A percentile compares a stretch with the other conserved stretches of the same genome.
Conservation (phyloP, 2,888 invertebrate species). For the Nomada flava region DNA sequence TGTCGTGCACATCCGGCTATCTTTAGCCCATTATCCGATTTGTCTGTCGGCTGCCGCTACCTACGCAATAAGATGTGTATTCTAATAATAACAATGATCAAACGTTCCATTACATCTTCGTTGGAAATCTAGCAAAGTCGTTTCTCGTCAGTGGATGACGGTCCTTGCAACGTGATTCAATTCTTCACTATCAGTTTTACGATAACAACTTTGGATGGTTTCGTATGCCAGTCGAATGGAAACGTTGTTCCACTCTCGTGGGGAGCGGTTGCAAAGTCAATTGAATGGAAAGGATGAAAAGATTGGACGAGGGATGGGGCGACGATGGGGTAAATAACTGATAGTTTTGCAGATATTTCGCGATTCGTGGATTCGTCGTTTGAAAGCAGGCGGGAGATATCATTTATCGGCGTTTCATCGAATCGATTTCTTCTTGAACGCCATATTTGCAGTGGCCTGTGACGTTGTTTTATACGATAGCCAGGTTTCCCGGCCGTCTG, state of each 20-base stretch:
- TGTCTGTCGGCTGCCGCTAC: not conserved
- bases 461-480: conserved; percentile 50
- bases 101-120: not conserved
- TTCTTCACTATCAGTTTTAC: not conserved
- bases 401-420: not conserved
- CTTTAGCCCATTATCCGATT: conserved; percentile 11
- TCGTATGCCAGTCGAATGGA: not conserved
- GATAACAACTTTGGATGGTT: not conserved
- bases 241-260: not conserved
- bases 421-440: conserved; percentile 24
- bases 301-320: not conserved
- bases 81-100: conserved; percentile 7
- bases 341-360: too few relatives aligned
- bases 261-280: not conserved
- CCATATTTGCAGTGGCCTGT: conserved; percentile 27
- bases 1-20: not conserved
- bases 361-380: not conserved
- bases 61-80: not conserved
- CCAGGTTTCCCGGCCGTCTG: conserved; percentile 49
- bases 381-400: not conserved
- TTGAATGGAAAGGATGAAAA: conserved; percentile 3
- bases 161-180: too few relatives aligned
- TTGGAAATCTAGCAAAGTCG: not conserved
- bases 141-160: too few relatives aligned
- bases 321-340: not conserved